Base-by-base conservation (phyloP, 2,113 vertebrate genomes). In the Siniperca knerii region DNA sequence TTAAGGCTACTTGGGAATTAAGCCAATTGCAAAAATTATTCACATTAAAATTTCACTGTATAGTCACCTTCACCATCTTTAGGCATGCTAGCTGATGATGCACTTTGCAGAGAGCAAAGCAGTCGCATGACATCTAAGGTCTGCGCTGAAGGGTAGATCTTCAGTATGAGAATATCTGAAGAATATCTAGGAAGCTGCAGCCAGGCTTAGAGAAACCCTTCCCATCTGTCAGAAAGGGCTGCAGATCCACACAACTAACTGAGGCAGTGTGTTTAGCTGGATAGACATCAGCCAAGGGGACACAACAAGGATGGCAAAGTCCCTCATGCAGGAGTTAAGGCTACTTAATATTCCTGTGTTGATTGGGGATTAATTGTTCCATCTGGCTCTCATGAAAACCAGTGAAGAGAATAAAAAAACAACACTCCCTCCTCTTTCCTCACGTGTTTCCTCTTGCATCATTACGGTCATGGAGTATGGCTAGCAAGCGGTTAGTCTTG, bases 341-440 rank as follows among this genome's bases (percentile, higher is more conserved):
- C 90, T 85, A 90, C 86, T 96, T 97, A 96, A 95, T 95, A 96
- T 96, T 96, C 96, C 91, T 90, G 84, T 94, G 90, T 94, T 96
- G 92, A 94, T 94, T 93, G 89, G 92, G 92, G 95, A 97, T 97
- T 97, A 96, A 97, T 97, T 96, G 95, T 93, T 94, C 97, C 97
- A 97, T 97, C 97, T 97, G 97, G 93, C 94, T 83, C 93, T 84
- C 77, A 67, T 95, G 93, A 87, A 93, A 89, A 91, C 75, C 92
- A 94, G 87, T 83, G 79, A 91, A 55, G 54, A 83, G 67, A 79
- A 79, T 89, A 35, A 68, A 91, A 94, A 90, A 68, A 52, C 12
- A 76, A 85, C 89, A 67, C 94, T 85, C 79, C 85, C 90, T 93
- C 88, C 79, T 83, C 87, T 90, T 68, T 42, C 64, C 80, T 94